Base-by-base conservation (phyloP, 1,140 invertebrate species). In the Drosophila ohnishii region DNA sequence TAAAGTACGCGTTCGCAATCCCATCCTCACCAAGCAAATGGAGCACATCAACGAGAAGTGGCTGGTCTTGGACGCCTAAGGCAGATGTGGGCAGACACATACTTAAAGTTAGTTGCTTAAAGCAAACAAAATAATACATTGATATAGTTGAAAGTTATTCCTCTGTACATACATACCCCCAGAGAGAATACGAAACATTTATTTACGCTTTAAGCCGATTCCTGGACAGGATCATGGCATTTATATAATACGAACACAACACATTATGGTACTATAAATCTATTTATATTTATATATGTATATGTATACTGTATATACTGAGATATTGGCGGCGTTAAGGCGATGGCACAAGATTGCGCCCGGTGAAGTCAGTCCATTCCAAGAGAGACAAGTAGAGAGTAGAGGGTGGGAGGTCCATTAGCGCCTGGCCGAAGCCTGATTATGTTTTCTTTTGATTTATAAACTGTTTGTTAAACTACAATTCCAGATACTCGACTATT, bases 21-120 rank as follows among this genome's bases (percentile, higher is more conserved):
- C 98, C 2, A 94, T 99, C 40, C 91, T 96, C 28, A 95, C 95
- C 7, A 98, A 98, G 82, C 96, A 99, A 93, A 95, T 99, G 1
- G 97, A 98, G 86, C 95, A 96, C 90, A 94, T 96, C 13, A 95
- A 95, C 39, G 97, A 99, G 87, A 98, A 98, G 91, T 99, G 98
- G 98, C 93, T 99, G 1, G 94, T 97, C 48, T 93, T 97, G 40
- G 95, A 96, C 92, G 69, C 80, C 53, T 62, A 80, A 45, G 60
- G 63, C 50, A 77, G 37, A 75, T 28, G 32, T 10, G 8, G 42
- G 50, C 14, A 10, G 48, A 4, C 32, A 35, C 19, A 37, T 13
- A 60, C 42, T 32, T 14, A 44, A 37, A 39, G 11, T 59, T 35
- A 37, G 32, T 75, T 67, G 72, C 71, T 67, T 42, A 13, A 69